Evolutionary conservation across 2,113 vertebrate genomes (phyloP).

Genomic region (Athene noctua): DNA sequence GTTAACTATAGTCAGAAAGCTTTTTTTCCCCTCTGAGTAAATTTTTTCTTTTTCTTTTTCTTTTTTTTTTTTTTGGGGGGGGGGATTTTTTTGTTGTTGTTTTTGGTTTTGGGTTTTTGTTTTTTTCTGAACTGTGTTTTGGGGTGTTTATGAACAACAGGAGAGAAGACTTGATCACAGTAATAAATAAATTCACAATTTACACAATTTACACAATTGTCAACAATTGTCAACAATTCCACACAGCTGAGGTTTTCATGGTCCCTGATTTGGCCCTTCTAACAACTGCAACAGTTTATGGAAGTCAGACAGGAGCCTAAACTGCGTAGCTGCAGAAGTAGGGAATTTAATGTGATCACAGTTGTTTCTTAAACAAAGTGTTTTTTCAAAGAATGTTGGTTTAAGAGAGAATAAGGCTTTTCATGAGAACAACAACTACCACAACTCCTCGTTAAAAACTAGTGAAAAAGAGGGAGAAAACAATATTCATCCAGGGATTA

Average conservation of each 20-base stretch:
- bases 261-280: background rate
- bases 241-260: background rate
- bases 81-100: too few species aligned
- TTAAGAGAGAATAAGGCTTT: background rate
- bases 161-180: background rate
- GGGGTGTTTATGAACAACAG: background rate
- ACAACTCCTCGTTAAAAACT: background rate
- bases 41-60: background rate
- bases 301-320: background rate
- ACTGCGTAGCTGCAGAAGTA: background rate
- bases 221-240: background rate
- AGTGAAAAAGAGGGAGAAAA: background rate
- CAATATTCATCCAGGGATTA: fast-evolving
- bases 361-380: background rate
- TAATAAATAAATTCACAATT: background rate
- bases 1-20: background rate
- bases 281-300: background rate
- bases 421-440: background rate
- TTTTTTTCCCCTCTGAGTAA: background rate
- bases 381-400: background rate
- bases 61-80: too few species aligned
- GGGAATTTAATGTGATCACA: background rate
- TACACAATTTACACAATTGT: too few species aligned
- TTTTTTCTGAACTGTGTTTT: background rate
- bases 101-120: too few species aligned